Conservation (phyloP, 2,888 invertebrate species). For the Trichogramma evanescens region DNA sequence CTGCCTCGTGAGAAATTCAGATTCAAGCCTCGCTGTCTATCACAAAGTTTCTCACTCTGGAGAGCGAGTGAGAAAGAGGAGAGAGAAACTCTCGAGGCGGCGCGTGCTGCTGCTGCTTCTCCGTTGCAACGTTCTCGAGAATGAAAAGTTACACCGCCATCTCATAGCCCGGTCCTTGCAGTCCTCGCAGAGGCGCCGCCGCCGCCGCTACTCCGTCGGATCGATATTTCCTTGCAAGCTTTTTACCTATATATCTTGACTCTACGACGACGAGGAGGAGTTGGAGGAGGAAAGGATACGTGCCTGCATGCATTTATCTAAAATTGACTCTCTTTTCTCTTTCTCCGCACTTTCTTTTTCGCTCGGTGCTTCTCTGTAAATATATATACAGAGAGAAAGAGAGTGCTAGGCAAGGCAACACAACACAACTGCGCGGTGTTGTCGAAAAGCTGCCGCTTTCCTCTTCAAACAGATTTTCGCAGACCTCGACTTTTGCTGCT, state of each 20-base stretch:
- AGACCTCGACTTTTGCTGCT: too few species aligned
- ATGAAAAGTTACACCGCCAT: conserved; percentile 10
- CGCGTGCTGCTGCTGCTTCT: not conserved
- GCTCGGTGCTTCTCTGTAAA: too few species aligned
- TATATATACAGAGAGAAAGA: too few species aligned
- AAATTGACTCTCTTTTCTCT: not conserved
- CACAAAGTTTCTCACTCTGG: too few species aligned
- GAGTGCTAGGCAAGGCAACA: too few species aligned
- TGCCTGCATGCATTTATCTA: not conserved
- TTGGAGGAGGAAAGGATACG: not conserved
- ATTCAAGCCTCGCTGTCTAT: too few species aligned
- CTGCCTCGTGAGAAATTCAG: too few species aligned
- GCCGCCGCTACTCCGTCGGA: not conserved
- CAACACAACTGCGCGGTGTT: too few species aligned
- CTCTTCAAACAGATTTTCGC: too few species aligned
- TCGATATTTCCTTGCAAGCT: too few species aligned
- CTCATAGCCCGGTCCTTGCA: not conserved
- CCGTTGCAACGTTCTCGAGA: not conserved
- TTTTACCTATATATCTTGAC: not conserved
- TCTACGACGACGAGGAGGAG: not conserved
- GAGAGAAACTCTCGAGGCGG: not conserved
- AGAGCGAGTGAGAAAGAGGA: not conserved
- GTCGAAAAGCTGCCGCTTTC: too few species aligned
- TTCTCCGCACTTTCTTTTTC: too few species aligned
- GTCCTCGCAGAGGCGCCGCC: not conserved